These are phyloP conservation scores for Crax fasciolata DNA, from an alignment of 2,797 vertebrate species.

Conservation along the genomic window DNA sequence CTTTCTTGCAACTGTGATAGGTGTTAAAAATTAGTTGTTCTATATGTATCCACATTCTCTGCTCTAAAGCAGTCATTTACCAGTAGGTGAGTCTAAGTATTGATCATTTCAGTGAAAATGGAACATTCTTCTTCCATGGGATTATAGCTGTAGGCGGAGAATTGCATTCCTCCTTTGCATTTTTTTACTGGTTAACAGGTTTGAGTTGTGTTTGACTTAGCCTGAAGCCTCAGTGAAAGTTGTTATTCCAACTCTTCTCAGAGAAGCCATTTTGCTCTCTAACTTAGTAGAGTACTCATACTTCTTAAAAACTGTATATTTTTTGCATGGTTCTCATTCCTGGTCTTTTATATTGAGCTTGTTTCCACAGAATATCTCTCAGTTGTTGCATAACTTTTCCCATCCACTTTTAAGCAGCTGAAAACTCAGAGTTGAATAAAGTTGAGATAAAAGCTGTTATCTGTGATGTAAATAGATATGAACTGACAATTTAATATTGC, in stretches of 20 bases:
- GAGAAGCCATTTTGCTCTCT: background rate
- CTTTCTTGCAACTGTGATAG: background rate
- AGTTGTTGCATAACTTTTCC: conserved; percentile 20
- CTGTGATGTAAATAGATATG: background rate
- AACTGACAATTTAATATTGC: conserved; percentile 27
- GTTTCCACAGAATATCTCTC: background rate
- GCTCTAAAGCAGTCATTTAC: background rate
- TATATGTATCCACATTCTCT: background rate
- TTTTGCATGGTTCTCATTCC: background rate
- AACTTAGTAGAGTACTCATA: background rate
- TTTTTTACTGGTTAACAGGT: background rate
- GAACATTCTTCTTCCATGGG: background rate
- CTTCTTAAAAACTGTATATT: background rate
- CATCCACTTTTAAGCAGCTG: background rate
- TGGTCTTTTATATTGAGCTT: background rate
- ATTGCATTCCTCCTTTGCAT: background rate
- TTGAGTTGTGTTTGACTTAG: background rate
- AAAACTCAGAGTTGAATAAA: background rate
- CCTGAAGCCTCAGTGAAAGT: background rate
- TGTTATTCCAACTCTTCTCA: background rate
- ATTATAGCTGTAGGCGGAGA: background rate
- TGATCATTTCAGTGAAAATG: background rate
- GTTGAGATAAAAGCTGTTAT: background rate
- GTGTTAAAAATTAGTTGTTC: background rate
- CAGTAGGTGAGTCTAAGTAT: background rate